Base-by-base conservation (phyloP, 2,113 vertebrate genomes). In the Marmota monax region DNA sequence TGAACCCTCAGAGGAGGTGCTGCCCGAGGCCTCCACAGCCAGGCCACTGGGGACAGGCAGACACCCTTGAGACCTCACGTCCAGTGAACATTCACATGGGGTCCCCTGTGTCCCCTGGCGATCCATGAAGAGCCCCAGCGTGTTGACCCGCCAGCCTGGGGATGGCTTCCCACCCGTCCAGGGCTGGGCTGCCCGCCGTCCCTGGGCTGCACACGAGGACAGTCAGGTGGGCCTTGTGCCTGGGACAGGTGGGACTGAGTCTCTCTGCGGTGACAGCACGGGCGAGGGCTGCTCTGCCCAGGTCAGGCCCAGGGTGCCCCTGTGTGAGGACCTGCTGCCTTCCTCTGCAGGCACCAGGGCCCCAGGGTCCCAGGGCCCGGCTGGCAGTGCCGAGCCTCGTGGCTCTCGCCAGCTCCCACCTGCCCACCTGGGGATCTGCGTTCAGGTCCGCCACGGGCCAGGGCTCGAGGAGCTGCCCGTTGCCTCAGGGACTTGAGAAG, bases 1-100 rank as follows among this genome's bases (percentile, higher is more conserved):
- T 13, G n/a, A 37, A 56, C 56, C 53, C 1, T 0, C 20, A 2
- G 25, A 10, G 12, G 17, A 11, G 2, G 2, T 0, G 9, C 17
- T 9, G 20, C 51, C 27, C 0, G 10, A 61, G 73, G 85, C 34
- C 72, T 39, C 42, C 0, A 0, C 4, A 42, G n/a, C 34, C 9
- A 9, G 3, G 32, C 56, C 0, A 5, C 6, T 9, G 11, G 70
- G 51, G 12, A 0, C 82, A 0, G n/a, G n/a, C 12, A 1, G 17
- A 8, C 27, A 0, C 25, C 25, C 29, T 2, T 12, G 37, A 10
- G n/a, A 17, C 51, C 17, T 77, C 63, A 12, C 0, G 0, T 48
- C 58, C 39, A 7, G n/a, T 20, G 13, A 22, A 11, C 6, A 7
- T 4, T n/a, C 12, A 37, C 32, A 32, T 58, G 16, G 29, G 12